These are phyloP conservation scores for Gnathonemus echidnorhynchus DNA, from an alignment of 2,113 vertebrate species.

Conservation along the genomic window DNA sequence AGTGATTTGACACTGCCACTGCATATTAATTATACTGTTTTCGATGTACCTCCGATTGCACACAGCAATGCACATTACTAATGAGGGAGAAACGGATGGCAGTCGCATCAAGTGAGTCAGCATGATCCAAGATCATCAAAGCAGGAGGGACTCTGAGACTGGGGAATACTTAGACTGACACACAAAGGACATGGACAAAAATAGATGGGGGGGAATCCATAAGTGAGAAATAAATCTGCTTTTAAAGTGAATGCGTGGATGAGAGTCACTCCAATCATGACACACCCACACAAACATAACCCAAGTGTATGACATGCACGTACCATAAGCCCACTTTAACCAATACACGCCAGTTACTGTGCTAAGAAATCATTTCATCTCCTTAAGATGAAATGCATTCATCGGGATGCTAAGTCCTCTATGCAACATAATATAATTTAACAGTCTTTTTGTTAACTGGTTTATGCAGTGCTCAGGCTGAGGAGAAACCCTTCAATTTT, in stretches of 20 bases:
- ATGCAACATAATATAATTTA: neutral
- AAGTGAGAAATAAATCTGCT: neutral
- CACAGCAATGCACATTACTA: neutral
- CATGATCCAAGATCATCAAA: constrained; percentile 15
- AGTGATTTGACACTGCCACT: neutral
- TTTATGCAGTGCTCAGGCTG: neutral
- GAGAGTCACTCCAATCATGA: neutral
- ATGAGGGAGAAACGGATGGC: neutral
- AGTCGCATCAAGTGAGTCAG: constrained; percentile 16
- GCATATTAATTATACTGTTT: neutral
- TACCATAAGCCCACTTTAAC: neutral
- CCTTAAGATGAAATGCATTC: neutral
- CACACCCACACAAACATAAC: neutral
- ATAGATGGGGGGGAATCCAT: neutral
- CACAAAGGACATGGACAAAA: neutral
- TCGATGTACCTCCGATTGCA: neutral
- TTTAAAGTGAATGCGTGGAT: neutral
- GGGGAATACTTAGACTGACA: constrained; percentile 4
- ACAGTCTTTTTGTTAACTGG: neutral
- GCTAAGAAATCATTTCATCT: neutral
- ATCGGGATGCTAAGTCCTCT: neutral
- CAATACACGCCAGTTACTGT: neutral
- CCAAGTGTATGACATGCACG: neutral
- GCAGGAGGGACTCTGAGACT: constrained; percentile 5
- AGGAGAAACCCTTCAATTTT: neutral